Evolutionary conservation across 1,140 invertebrate genomes (phyloP).

Genomic region (Drosophila pandora): DNA sequence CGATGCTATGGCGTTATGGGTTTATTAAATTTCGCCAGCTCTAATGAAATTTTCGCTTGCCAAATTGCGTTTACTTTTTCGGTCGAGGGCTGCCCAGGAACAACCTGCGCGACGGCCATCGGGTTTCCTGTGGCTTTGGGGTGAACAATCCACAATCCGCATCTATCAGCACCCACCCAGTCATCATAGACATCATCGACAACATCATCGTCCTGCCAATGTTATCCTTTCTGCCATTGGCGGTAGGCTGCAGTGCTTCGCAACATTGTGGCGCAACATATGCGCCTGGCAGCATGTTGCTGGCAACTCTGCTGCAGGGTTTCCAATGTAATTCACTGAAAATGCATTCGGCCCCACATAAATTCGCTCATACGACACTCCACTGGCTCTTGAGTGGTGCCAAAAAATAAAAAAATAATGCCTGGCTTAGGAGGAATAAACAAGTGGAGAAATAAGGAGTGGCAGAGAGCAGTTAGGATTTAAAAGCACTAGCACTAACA

Average conservation of each 20-base stretch:
- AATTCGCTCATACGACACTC: conserved; percentile 49
- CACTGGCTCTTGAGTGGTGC: conserved; percentile 27
- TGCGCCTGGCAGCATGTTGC: conserved; percentile 33
- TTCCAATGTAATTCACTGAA: conserved; percentile 68
- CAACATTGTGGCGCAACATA: conserved; percentile 27
- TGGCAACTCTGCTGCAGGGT: conserved; percentile 21
- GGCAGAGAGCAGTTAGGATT: conserved; percentile 17
- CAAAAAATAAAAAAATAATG: conserved; percentile 31
- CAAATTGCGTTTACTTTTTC: conserved; percentile 72
- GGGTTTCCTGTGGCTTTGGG: conserved; percentile 53
- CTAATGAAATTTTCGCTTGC: conserved; percentile 78
- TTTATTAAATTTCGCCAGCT: conserved; percentile 76
- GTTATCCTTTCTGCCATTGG: conserved; percentile 7
- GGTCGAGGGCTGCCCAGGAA: conserved; percentile 14
- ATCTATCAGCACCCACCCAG: conserved; percentile 26
- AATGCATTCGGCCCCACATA: conserved; percentile 49
- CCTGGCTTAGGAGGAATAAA: neutral
- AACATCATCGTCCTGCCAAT: conserved; percentile 19
- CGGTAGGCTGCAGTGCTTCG: conserved; percentile 45
- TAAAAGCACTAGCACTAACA: conserved; percentile 49
- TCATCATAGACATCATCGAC: conserved; percentile 21
- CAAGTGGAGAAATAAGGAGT: conserved; percentile 2
- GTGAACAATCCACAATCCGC: conserved; percentile 32
- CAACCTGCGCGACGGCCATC: conserved; percentile 43
- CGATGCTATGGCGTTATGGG: conserved; percentile 29